Base-by-base conservation (phyloP, 1,140 invertebrate genomes). In the Thaumatotibia leucotreta region DNA sequence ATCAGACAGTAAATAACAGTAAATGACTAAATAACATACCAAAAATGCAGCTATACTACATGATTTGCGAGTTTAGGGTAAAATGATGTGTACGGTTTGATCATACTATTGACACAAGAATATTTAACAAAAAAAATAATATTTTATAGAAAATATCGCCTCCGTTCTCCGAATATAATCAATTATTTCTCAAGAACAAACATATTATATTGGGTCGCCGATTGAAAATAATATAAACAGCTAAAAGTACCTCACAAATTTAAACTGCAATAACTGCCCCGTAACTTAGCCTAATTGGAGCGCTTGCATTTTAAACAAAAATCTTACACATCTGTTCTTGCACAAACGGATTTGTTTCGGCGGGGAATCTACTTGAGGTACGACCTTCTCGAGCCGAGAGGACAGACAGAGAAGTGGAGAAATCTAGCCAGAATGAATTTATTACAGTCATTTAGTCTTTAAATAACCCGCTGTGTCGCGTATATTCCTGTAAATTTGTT, bases 341-440 rank as follows among this genome's bases (percentile, higher is more conserved):
- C 35, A 39, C 35, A 39, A 39, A 39, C 1, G 39, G 39, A 20
- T 20, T 9, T 45, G 1, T 9, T 45, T 20, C 39, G 14, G 17
- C 39, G 9, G 39, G 39, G 20, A 20, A 45, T 4, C 6, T 20
- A 20, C 39, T 39, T 4, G 14, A 39, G 39, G 9, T 45, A 45
- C 17, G 39, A 20, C n/a, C 39, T 20, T 45, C 17, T 45, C 20
- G 17, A 45, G 8, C 39, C 4, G 39, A 45, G 39, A n/a, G 6
- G 39, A 45, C 39, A 45, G 39, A 45, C n/a, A 58, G 23, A 24
- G 52, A 58, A 58, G 52, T 58, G 52, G 23, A 17, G 11, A 31
- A 58, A 58, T 58, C 52, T 58, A 58, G 52, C 52, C 52, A 24
- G 23, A 58, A 58, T 27, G 52, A 58, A 58, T 58, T 58, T 58